Base-by-base conservation (phyloP, 2,888 invertebrate genomes). In the Agrilus cyanescens region DNA sequence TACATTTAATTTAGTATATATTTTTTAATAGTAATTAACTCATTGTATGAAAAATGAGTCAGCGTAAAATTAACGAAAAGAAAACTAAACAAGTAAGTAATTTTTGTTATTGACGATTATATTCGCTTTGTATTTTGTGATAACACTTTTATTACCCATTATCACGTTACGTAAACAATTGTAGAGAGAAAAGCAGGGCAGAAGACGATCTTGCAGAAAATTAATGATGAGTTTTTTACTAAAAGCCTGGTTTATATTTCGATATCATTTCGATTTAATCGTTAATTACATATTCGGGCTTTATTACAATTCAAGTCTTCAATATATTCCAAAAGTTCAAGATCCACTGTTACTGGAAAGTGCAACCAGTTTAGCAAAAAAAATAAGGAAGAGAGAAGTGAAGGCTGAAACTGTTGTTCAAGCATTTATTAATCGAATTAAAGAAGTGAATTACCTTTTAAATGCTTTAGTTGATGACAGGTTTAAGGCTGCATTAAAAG, bases 381-480 rank as follows among this genome's bases (percentile, higher is more conserved):
- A 78, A 65, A 86, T 87, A 40, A 70, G 78, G 55, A 71, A 71
- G 37, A 71, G 71, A 38, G 68, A 81, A 57, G 49, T 87, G 7
- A 63, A 76, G 37, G 77, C 81, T 2, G 79, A 78, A 57, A 74
- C 79, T 46, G 73, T 90, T 13, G 83, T 89, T 0, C 67, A 68
- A 46, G 74, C 79, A 2, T 91, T 80, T 59, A 82, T 88, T 49
- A 77, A 83, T 37, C 74, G 91, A 52, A 87, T 89, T 37, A 75
- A 80, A 50, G 72, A 76, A 58, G 74, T 76, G 0, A 89, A 94
- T 62, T 72, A 74, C 0, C 60, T 82, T 12, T 56, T 93, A 33
- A 94, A 94, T 66, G 84, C 89, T 1, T 74, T 94, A 0, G 85
- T 89, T 0, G 87, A 88, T 54, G 77, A 86, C 31, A 72, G 89